Evolutionary conservation across 1,140 invertebrate genomes (phyloP), one percentile per base, ranked within the genome.

Genomic region (Himalopsyche phryganea): DNA sequence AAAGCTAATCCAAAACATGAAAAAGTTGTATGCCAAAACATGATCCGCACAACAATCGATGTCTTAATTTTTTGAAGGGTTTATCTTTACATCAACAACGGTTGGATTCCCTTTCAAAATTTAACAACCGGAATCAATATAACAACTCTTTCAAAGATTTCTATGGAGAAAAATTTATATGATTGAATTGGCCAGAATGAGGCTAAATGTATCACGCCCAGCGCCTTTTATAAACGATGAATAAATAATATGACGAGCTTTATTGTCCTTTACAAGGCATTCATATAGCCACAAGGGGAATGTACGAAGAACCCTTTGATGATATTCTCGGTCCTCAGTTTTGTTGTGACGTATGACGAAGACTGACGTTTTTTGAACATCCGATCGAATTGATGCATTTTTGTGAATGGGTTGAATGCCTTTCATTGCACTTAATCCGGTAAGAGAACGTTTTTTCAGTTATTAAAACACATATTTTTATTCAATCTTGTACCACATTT

Each of bases 271-370:
- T 44, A 40, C 38, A n/a, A 44, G 19, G 41, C 19, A 45, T 23
- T 32, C 5, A 42, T n/a, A 13, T 10, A 15, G 20, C 51, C 51
- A 19, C 51, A 53, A 23, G 48, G 48, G 28, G 28, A 49, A 49
- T 13, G 23, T 28, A 28, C 23, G 3, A 5, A 2, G 47, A 50
- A 36, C 28, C 49, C 49, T 53, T 40, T 23, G 14, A 28, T 28
- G 9, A n/a, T n/a, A n/a, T n/a, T n/a, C n/a, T n/a, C n/a, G n/a
- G n/a, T 28, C 9, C 23, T 28, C 9, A 9, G n/a, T 15, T 17
- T 6, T 45, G 15, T 45, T 45, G 11, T 45, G 42, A 45, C 42
- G 15, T 2, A 15, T 45, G 42, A 45, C 42, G 42, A 15, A 2
- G 42, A 45, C 9, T 45, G 42, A 45, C 42, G 15, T 45, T 45